These are phyloP conservation scores for Drosophila setifemur DNA, from an alignment of 1,140 invertebrate genomes.

Conservation along the genomic window DNA sequence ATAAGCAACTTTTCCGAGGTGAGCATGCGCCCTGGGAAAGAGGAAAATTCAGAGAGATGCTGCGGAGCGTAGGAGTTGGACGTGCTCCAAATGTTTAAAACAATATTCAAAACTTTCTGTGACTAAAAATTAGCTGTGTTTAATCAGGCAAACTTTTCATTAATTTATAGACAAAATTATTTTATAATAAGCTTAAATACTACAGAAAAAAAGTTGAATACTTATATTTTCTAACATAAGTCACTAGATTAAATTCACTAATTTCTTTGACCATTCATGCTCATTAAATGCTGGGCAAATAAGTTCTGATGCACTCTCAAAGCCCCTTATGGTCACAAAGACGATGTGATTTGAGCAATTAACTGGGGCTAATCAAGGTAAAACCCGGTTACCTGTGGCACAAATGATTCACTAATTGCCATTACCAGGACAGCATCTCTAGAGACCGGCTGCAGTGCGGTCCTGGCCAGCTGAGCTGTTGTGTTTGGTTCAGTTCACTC, in stretches of 20 bases:
- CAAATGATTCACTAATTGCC: conserved; percentile 66
- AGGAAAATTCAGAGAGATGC: neutral
- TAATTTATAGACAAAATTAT: too few species aligned
- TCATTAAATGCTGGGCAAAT: conserved; percentile 16
- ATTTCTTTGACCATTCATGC: conserved; percentile 19
- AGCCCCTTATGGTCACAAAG: neutral
- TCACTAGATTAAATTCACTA: neutral
- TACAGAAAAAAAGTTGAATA: neutral
- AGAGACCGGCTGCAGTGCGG: neutral
- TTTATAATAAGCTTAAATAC: too few species aligned
- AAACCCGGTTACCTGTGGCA: conserved; percentile 47
- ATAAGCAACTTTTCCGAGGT: conserved; percentile 13
- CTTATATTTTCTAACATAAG: neutral
- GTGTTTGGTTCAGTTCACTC: conserved; percentile 17
- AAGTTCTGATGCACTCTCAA: conserved; percentile 1
- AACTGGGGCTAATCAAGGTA: conserved; percentile 62
- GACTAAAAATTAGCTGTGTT: too few species aligned
- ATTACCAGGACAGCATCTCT: conserved; percentile 13
- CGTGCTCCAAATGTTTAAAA: neutral
- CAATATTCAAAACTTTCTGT: neutral
- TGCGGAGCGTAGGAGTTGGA: neutral
- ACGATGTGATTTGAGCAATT: conserved; percentile 51
- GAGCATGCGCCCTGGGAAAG: conserved; percentile 38
- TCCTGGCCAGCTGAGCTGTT: neutral
- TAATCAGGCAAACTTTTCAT: too few species aligned